Conservation (phyloP, 2,113 vertebrate genomes). For the Ivindomyrus marchei region DNA sequence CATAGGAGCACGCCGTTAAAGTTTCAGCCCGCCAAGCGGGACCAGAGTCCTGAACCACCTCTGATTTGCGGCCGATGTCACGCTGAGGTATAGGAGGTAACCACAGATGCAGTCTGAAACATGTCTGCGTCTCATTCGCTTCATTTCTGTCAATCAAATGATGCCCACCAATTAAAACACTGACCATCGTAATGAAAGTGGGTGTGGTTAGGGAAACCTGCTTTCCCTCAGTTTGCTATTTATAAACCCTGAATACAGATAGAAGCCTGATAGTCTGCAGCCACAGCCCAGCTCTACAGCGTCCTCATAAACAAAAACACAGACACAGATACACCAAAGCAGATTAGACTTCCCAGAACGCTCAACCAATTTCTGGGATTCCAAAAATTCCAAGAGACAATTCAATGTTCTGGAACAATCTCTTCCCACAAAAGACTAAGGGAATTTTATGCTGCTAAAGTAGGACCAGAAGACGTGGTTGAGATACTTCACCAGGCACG, state of each 20-base stretch:
- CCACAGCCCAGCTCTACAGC: neutral
- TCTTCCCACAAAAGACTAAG: neutral
- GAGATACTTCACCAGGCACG: neutral
- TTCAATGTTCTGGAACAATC: neutral
- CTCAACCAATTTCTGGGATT: neutral
- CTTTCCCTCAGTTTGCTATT: neutral
- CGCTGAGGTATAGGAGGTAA: neutral
- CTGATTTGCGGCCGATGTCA: neutral
- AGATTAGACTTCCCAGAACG: neutral
- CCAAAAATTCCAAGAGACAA: neutral
- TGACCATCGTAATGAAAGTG: neutral
- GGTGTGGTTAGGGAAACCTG: neutral
- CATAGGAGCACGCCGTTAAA: neutral
- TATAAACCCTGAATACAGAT: neutral
- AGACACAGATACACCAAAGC: neutral
- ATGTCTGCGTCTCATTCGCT: neutral
- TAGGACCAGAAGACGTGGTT: neutral
- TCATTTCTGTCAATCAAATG: neutral
- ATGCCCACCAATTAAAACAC: neutral
- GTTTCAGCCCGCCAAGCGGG: neutral
- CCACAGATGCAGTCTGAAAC: neutral
- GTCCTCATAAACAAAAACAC: neutral
- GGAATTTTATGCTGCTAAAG: neutral
- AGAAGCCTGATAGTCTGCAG: neutral
- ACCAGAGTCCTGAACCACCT: neutral